These are phyloP conservation scores for Ceratina australensis DNA, from an alignment of 1,140 invertebrate species.

Conservation along the genomic window DNA sequence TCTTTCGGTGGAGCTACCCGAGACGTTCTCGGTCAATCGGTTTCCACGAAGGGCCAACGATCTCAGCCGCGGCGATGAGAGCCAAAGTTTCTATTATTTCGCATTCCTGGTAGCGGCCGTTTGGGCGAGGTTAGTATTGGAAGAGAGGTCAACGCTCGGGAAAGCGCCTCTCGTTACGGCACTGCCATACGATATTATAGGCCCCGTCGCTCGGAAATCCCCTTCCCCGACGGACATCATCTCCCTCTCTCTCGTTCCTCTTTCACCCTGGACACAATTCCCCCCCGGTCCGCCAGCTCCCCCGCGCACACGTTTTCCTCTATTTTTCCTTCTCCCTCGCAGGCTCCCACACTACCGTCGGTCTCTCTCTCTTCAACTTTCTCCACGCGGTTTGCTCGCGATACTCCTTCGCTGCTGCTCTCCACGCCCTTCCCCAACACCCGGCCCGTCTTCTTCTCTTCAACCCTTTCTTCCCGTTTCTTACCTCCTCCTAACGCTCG, in stretches of 20 bases:
- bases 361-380: not conserved
- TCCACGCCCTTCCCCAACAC: constrained; percentile 5
- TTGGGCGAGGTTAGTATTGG: constrained; percentile 75
- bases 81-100: constrained; percentile 56
- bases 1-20: no score
- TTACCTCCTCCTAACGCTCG: not conserved
- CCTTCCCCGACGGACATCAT: constrained; percentile 1
- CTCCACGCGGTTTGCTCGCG: constrained; percentile 19
- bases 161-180: constrained; percentile 71
- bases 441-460: not conserved
- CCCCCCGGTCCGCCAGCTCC: constrained; percentile 30
- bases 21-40: constrained; percentile 40
- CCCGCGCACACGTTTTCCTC: not conserved
- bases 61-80: not conserved
- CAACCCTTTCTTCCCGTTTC: constrained; percentile 24
- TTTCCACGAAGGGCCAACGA: constrained; percentile 32
- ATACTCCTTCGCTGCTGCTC: constrained; percentile 25
- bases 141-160: constrained; percentile 76
- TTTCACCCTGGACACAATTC: constrained; percentile 34
- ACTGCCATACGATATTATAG: constrained; percentile 62
- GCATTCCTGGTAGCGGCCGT: constrained; percentile 53
- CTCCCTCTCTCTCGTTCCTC: constrained; percentile 1
- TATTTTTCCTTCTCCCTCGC: constrained; percentile 1
- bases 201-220: constrained; percentile 54
- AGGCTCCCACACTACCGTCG: no score